Base-by-base conservation (phyloP, 92 coral and sea anemone genomes). In the Montipora capitata region DNA sequence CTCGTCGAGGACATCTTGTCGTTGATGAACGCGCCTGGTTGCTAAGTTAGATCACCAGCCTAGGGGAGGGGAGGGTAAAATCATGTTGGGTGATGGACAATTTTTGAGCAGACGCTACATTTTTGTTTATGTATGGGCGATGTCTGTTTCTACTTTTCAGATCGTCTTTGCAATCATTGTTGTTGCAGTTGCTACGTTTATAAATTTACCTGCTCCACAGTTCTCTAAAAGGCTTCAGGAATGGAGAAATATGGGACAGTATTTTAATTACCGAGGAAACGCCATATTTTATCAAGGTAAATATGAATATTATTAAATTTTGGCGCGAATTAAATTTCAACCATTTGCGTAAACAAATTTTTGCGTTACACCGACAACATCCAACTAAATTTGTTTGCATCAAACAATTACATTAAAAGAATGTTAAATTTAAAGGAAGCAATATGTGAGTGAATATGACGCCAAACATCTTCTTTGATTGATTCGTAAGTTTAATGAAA, bases 1-100 rank as follows among this genome's bases (percentile, higher is more conserved):
- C 98, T 94, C 43, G 98, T 96, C n/a, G 98, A 88, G 68, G 99
- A 98, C 99, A 98, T 98, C 10, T 54, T 12, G 88, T 96, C 94
- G 88, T 85, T 48, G 77, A 72, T 79, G 91, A 73, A 89, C 88
- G 92, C 94, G 92, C 88, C 90, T 92, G 92, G 94, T 83, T 84
- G 77, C 94, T 69, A 84, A 79, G 90, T 67, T 77, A 79, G 71
- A 5, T 48, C 80, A 51, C n/a, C 83, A 40, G 68, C 57, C 35
- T 27, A 40, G 5, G 35, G 3, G 15, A 79, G 58, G 79, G 39
- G 44, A 68, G 61, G 80, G 9, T 48, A 48, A 48, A 48, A 10
- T 48, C 0, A 5, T 5, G 0, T 48, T 48, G 6, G 2, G 52
- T 48, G 52, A 48, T 48, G 2, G 52, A 5, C 35, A 27, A 27